These are phyloP conservation scores for Mormoops blainvillei DNA, from an alignment of 2,113 vertebrate genomes.

Conservation along the genomic window DNA sequence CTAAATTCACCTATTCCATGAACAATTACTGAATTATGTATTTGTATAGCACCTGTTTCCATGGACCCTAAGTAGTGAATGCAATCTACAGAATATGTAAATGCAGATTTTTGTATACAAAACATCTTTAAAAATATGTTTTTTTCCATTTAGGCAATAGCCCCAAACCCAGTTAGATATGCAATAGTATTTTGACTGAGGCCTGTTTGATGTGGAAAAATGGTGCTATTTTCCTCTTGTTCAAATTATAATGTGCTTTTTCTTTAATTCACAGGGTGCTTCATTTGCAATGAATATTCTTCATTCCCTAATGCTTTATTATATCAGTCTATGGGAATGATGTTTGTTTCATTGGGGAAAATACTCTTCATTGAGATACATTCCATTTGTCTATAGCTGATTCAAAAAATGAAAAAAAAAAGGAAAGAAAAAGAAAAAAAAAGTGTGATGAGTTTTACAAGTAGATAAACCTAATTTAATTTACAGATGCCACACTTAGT, in stretches of 20 bases:
- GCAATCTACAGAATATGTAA: slow-evolving; percentile 1
- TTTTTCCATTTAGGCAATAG: slow-evolving; percentile 17
- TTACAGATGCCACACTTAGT: not conserved
- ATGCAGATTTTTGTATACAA: not conserved
- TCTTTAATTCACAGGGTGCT: not conserved
- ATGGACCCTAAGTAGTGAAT: not conserved
- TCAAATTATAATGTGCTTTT: not conserved
- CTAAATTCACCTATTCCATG: not conserved
- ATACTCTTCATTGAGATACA: not conserved
- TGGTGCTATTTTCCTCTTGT: not conserved
- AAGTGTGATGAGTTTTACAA: not conserved
- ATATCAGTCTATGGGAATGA: not conserved
- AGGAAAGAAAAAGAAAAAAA: not conserved
- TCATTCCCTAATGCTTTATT: not conserved
- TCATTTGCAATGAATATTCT: slow-evolving; percentile 16
- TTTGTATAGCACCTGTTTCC: slow-evolving; percentile 27
- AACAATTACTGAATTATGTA: not conserved
- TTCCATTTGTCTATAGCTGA: not conserved
- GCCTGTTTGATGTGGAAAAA: not conserved
- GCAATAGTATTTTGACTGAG: not conserved
- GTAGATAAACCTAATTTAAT: not conserved
- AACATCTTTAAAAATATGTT: slow-evolving; percentile 18
- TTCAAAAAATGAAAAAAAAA: not conserved
- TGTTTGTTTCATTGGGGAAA: not conserved
- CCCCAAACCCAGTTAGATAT: not conserved